These are phyloP conservation scores for Chaetodon trifasciatus DNA, from an alignment of 2,797 vertebrate genomes.

Conservation along the genomic window DNA sequence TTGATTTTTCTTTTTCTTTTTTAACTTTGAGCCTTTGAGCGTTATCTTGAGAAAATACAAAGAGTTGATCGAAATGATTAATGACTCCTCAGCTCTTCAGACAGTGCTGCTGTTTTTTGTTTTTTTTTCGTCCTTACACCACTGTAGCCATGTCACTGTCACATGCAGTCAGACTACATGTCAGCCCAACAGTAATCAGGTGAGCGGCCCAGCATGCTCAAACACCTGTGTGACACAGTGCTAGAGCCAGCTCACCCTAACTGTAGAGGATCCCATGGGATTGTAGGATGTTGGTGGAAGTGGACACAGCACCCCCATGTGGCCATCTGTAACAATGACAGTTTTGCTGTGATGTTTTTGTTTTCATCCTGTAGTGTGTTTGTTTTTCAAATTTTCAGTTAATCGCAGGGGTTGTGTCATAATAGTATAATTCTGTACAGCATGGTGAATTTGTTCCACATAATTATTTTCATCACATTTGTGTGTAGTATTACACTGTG, in stretches of 20 bases:
- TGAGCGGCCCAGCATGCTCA: background rate
- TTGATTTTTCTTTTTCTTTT: background rate
- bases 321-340: constrained; percentile 13
- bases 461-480: background rate
- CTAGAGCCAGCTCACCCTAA: background rate
- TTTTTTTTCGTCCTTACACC: background rate
- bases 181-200: background rate
- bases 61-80: background rate
- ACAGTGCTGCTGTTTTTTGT: background rate
- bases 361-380: background rate
- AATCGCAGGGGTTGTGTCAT: background rate
- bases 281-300: background rate
- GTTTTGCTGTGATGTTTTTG: background rate
- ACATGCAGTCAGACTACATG: background rate
- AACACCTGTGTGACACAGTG: background rate
- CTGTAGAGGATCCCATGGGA: background rate
- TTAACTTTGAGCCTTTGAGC: background rate
- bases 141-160: background rate
- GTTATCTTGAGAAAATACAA: background rate
- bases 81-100: background rate
- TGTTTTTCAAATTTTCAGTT: background rate
- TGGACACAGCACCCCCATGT: constrained; percentile 52
- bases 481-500: background rate
- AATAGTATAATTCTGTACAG: background rate
- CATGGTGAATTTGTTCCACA: background rate